Evolutionary conservation across 92 coral and sea anemone genomes (phyloP).

Genomic region (Zoanthus sansibaricus): DNA sequence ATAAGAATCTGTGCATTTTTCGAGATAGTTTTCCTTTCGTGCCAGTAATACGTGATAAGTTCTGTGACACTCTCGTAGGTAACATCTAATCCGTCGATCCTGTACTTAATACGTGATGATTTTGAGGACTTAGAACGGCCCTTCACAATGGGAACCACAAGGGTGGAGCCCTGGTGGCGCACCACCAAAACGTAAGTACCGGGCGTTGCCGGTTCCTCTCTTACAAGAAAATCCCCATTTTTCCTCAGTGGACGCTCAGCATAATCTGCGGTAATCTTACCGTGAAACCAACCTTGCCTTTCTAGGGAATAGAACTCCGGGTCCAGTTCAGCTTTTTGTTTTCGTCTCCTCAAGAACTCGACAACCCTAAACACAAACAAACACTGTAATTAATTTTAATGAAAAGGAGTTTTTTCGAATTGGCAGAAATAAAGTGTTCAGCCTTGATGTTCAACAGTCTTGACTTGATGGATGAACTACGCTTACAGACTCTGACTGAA

Average conservation of each 20-base stretch:
- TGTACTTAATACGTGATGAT: slow-evolving; percentile 88
- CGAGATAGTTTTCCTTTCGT: slow-evolving; percentile 76
- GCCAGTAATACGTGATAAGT: slow-evolving; percentile 75
- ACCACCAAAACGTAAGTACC: slow-evolving; percentile 89
- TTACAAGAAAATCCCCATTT: slow-evolving; percentile 94
- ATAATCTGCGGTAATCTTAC: slow-evolving; percentile 93
- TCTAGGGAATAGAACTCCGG: slow-evolving; percentile 69
- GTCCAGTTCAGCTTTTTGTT: slow-evolving; percentile 50
- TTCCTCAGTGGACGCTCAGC: slow-evolving; percentile 86
- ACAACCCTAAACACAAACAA: slow-evolving; percentile 67
- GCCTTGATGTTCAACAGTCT: neutral
- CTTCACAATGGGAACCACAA: slow-evolving; percentile 81
- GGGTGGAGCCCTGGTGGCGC: slow-evolving; percentile 70
- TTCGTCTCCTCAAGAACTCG: slow-evolving; percentile 72
- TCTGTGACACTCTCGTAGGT: slow-evolving; percentile 87
- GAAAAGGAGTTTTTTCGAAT: neutral
- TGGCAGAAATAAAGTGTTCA: neutral
- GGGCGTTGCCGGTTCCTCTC: slow-evolving; percentile 98
- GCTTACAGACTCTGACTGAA: too few species aligned
- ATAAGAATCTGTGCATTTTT: slow-evolving; percentile 72
- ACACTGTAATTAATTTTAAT: neutral
- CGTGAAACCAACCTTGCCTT: slow-evolving; percentile 97
- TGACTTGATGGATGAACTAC: too few species aligned
- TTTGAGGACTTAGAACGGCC: slow-evolving; percentile 76
- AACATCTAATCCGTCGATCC: slow-evolving; percentile 74